A percentile compares a stretch with the other conserved stretches of the same genome.
phyloP scores from a whole-genome alignment of 2,113 vertebrate species.

The Chaetodon auriga region DNA sequence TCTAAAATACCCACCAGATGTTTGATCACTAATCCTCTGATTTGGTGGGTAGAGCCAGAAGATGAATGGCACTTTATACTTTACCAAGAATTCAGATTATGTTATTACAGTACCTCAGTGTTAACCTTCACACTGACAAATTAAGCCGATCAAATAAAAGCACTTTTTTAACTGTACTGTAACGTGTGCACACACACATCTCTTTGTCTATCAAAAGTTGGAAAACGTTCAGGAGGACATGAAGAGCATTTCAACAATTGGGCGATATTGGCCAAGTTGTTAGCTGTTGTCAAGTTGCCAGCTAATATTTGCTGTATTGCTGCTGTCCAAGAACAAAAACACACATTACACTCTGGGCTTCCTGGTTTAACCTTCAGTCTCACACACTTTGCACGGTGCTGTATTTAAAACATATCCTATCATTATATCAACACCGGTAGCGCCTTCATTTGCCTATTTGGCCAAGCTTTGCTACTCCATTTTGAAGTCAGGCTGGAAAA shows the following conservation, averaged over 20 bases:
- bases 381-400: neutral
- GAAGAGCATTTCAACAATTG: constrained; percentile 28
- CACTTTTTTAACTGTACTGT: neutral
- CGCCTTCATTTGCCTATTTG: too few species aligned
- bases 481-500: constrained; percentile 48
- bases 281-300: constrained; percentile 10
- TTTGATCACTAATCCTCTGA: constrained; percentile 63
- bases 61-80: constrained; percentile 32
- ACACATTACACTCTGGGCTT: neutral
- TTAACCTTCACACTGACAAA: constrained; percentile 39
- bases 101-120: constrained; percentile 42
- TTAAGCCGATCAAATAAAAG: constrained; percentile 24
- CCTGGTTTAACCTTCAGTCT: neutral
- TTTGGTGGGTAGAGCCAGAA: constrained; percentile 33
- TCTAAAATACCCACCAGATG: constrained; percentile 65
- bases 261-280: constrained; percentile 18
- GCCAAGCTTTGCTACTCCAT: constrained; percentile 16
- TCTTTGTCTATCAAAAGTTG: constrained; percentile 9
- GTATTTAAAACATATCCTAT: neutral
- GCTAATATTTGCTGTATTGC: constrained; percentile 13
- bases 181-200: neutral
- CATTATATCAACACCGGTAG: neutral
- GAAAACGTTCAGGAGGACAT: constrained; percentile 24
- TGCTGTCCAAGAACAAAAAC: constrained; percentile 3
- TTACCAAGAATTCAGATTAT: constrained; percentile 65